Evolutionary conservation across 1,140 invertebrate genomes (phyloP), one percentile per base, ranked within the genome.

Genomic region (Cyrtorhinus lividipennis): DNA sequence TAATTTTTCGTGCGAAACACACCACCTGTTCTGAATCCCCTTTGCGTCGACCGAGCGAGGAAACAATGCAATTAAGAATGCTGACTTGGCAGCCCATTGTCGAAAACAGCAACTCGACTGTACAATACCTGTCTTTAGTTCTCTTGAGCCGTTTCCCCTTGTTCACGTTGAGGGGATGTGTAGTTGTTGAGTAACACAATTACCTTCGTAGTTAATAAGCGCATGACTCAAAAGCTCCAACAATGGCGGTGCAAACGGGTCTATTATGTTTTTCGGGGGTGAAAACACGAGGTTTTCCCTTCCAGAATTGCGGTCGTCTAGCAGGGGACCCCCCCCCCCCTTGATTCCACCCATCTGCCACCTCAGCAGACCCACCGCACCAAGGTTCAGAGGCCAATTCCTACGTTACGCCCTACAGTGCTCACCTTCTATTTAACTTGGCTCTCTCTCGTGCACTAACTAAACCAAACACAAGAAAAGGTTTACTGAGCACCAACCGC

Each of bases 41-140:
- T 53, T 22, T 53, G 12, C 5, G 12, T 10, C 48, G 8, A 8
- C 48, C 20, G 20, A 53, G 48, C 48, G 8, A 44, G 8, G 8
- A 53, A 53, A 53, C 48, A 53, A 53, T 53, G 20, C 48, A 53
- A 53, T 53, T 53, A 53, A 53, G 48, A 53, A 53, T 22, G 48
- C 48, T 53, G 48, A 53, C 48, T 53, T 53, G 48, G 48, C 48
- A 53, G 5, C n/a, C 48, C 20, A 53, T 53, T 53, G 48, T 53
- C 48, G 48, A 53, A 53, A 53, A 53, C 48, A 53, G 48, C 5
- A 22, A n/a, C n/a, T n/a, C 12, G 20, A 20, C 48, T 38, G 3
- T 13, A 53, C 48, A 53, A 53, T 53, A 53, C 48, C 48, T 53
- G 48, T 53, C 48, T 20, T 44, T 44, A 10, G 38, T n/a, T 8